Base-by-base conservation (phyloP, 37 sponge, comb jelly and placozoan genomes). In the Aplysina aerophoba region DNA sequence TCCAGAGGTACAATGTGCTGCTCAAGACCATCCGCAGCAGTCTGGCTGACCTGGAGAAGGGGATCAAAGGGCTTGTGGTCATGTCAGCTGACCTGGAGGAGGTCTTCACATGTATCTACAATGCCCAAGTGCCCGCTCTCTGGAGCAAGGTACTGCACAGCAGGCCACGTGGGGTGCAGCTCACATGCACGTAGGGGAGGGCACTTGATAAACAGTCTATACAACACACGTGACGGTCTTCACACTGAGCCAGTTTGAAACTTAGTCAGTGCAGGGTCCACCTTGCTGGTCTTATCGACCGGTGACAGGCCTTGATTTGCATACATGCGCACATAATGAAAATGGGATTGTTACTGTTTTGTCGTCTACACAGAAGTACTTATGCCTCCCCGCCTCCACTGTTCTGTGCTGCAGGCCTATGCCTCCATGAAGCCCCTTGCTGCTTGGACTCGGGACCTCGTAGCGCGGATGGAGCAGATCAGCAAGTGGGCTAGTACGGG, bases 11-110 rank as follows among this genome's bases (percentile, higher is more conserved):
- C 89, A 99, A 99, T 64, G 81, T 83, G 1, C 77, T 99, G 81
- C 86, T 99, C 39, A 81, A 75, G 53, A 88, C 79, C 30, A 99
- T 99, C 57, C 86, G 88, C 30, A 73, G 59, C 35, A 97, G 97
- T n/a, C 88, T 99, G 38, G 86, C 91, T 22, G 97, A 99, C 57
- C 91, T 99, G 57, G 97, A 96, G 84, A 97, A 93, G 79, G 97
- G 96, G 22, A 99, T 99, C 86, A 99, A 99, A 78, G 99, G 99
- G 12, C 73, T 97, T 57, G 97, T 99, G 17, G 99, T 99, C 74
- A 99, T 99, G 99, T 99, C 99, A 0, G 88, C 97, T 20, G 97
- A 96, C 55, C 84, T 99, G 33, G 99, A 99, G 87, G 96, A 99
- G 77, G 90, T 96, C 33, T 99, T 99, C 77, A 85, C 81, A 30